Base-by-base conservation (phyloP, 2,113 vertebrate species). In the Sigmodon hispidus region DNA sequence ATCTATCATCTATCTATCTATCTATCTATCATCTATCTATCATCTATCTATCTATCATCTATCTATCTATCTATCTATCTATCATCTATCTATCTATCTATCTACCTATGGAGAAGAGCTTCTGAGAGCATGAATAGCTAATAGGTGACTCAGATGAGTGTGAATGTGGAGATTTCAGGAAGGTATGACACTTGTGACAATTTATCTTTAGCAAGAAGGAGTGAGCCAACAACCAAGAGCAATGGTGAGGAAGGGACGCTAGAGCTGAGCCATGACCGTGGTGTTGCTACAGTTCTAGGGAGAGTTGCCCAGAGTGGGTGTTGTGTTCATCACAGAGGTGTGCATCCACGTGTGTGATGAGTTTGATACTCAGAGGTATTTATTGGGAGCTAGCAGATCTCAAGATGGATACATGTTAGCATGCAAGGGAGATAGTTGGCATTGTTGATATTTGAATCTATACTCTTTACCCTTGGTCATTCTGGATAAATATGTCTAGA, bases 401-500 rank as follows among this genome's bases (percentile, higher is more conserved):
- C 70, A 63, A 48, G 5, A 5, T 13, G 48, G 67, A 48, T 90
- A 31, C 16, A 48, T 21, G 52, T 9, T 65, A 87, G 26, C 4
- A 1, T 80, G 61, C 40, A 31, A 76, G 43, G 73, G 29, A 34
- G 26, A 31, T 40, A 72, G 19, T 77, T 89, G 65, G 52, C 26
- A 61, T 24, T 69, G 40, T 8, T 61, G 40, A 55, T 90, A 21
- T 77, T 80, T 73, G 70, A 69, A 55, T 34, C 48, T 89, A 21
- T 19, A 69, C 31, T 34, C 11, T 10, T 4, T 45, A 10, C 11
- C 50, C 15, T n/a, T 17, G 76, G 52, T 88, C 45, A 93, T 77
- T 83, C 52, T 65, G 61, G 57, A 63, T 85, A 86, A 94, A 67
- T 86, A 67, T 77, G 40, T 72, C 52, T 7, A 89, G 48, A 93